These are phyloP conservation scores for Electrona antarctica DNA, from an alignment of 2,113 vertebrate genomes.

Conservation along the genomic window DNA sequence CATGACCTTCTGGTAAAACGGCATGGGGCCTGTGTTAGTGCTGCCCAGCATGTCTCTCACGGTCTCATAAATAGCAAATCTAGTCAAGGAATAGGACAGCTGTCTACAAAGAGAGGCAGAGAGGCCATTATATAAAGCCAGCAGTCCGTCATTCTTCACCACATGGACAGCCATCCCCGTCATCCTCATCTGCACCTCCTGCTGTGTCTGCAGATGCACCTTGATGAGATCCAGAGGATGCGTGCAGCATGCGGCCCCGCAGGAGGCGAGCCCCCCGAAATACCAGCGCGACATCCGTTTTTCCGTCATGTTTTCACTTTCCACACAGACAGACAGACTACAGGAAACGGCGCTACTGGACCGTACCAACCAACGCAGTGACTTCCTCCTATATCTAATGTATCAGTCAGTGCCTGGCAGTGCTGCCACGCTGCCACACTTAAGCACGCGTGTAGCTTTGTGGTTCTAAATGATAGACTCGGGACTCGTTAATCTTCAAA, in stretches of 20 bases:
- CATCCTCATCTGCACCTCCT: constrained; percentile 94
- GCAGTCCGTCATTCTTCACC: constrained; percentile 84
- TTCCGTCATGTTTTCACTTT: constrained; percentile 89
- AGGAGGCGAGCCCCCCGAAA: constrained; percentile 94
- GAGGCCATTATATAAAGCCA: constrained; percentile 92
- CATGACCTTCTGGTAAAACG: constrained; percentile 76
- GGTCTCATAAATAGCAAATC: constrained; percentile 76
- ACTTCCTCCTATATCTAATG: no score
- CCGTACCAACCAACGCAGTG: no score
- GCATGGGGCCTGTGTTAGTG: constrained; percentile 65
- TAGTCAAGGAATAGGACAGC: constrained; percentile 75
- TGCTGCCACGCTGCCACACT: no score
- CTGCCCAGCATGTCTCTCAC: constrained; percentile 72
- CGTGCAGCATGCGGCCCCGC: constrained; percentile 94
- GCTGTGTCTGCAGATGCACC: constrained; percentile 97
- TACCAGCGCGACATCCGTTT: constrained; percentile 92
- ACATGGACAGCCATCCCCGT: constrained; percentile 89
- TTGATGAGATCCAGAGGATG: constrained; percentile 95
- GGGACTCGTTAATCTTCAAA: no score
- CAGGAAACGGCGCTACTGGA: no score
- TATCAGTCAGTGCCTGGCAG: no score
- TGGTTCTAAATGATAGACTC: no score
- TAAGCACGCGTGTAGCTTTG: no score
- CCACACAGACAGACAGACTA: no score
- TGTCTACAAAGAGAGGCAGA: constrained; percentile 22